Evolutionary conservation across 2,113 vertebrate species (phyloP).

Genomic region (Egretta garzetta): DNA sequence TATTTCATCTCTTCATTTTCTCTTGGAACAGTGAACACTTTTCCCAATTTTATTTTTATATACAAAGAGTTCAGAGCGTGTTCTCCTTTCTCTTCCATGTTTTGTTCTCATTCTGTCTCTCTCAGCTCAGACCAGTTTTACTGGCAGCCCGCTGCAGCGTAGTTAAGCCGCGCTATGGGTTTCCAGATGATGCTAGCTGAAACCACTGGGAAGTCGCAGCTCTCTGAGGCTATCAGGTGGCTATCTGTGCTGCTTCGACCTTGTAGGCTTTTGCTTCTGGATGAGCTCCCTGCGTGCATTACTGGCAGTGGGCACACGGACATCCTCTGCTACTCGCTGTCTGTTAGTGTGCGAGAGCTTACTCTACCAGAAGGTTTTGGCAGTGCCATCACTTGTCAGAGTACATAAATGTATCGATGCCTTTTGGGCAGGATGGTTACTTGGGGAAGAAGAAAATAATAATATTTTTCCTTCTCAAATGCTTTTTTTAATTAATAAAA

Average conservation of each 20-base stretch:
- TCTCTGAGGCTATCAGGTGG: neutral
- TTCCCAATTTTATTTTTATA: neutral
- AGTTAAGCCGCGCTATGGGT: neutral
- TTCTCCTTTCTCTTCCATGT: neutral
- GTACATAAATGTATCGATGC: rapidly evolving
- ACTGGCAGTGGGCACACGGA: neutral
- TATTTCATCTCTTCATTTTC: neutral
- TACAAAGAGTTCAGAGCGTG: neutral
- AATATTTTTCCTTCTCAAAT: neutral
- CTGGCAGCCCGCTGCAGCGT: neutral
- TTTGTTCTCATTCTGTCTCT: neutral
- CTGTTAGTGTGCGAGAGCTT: neutral
- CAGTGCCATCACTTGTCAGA: neutral
- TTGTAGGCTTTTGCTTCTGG: neutral
- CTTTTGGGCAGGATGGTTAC: neutral
- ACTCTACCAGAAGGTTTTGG: neutral
- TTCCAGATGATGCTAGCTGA: neutral
- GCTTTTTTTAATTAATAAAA: neutral
- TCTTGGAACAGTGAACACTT: neutral
- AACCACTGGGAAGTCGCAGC: neutral
- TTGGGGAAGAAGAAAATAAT: neutral
- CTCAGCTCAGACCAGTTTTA: neutral
- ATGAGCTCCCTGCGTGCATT: neutral
- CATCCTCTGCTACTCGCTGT: neutral
- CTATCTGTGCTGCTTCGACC: neutral